Evolutionary conservation across 92 coral and sea anemone species (phyloP), one percentile per base, ranked within the genome.

Genomic region (Epizoanthus illoricatus): DNA sequence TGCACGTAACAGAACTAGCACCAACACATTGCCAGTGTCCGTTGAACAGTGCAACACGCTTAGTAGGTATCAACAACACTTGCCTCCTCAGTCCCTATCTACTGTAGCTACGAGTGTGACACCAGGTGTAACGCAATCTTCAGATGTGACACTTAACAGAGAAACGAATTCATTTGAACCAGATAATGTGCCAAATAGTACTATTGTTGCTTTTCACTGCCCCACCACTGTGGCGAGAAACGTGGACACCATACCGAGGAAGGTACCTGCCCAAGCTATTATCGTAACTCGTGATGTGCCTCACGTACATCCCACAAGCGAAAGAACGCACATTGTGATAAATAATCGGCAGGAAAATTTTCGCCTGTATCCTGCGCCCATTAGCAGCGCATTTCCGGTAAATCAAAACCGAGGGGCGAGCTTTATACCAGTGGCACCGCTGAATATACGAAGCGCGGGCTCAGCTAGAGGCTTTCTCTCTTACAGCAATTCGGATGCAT

Each of bases 401-500:
- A 78, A 62, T 64, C 82, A 78, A 40, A 78, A 78, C 71, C 62
- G 58, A 28, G 70, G 36, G 40, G 45, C 40, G 12, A 78, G 56
- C 39, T 63, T 78, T 15, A 62, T 62, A 45, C 71, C 82, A 39
- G 82, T 78, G 40, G 41, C 41, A 21, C 71, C 82, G 43, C 71
- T 78, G 41, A 78, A 63, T 42, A 78, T 64, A 36, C 82, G 82
- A 13, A 66, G 33, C 54, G 71, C 33, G 24, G 82, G 23, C 71
- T 58, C 71, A 12, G 20, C 58, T 62, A 54, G 59, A 63, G 43
- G 82, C 7, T 64, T 45, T 62, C 43, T 12, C 23, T 16, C 57
- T 21, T 63, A 43, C 67, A 28, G 45, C 4, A 78, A 20, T 16
- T 7, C 57, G 5, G 70, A 64, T 17, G 42, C 52, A 39, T 33